Conservation (phyloP, 30 jellyfish, hydroid and myxozoan genomes). For the Turritopsis rubra region DNA sequence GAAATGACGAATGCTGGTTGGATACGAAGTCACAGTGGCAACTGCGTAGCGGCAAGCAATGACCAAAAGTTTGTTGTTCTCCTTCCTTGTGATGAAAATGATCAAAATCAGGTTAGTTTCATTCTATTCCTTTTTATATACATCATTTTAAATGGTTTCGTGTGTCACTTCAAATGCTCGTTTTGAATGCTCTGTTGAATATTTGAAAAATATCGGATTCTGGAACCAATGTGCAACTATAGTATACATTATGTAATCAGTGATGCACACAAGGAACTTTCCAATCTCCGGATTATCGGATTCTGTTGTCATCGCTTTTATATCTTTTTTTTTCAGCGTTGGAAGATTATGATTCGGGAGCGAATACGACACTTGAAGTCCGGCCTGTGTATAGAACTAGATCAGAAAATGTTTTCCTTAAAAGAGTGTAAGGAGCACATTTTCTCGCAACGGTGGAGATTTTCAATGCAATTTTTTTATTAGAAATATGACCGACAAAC, state of each 20-base stretch:
- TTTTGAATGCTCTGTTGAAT: no score
- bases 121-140: background rate
- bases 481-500: background rate
- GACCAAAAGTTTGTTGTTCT: background rate
- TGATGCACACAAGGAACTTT: no score
- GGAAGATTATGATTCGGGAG: slow-evolving; percentile 41
- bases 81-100: background rate
- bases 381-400: slow-evolving; percentile 39
- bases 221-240: no score
- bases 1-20: slow-evolving; percentile 29
- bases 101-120: slow-evolving; percentile 3
- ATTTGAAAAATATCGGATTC: no score
- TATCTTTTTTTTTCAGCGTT: slow-evolving; percentile 13
- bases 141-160: background rate
- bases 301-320: background rate
- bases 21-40: slow-evolving; percentile 8
- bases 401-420: background rate
- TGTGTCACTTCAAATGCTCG: no score
- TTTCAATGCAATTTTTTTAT: background rate
- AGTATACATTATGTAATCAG: no score
- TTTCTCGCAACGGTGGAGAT: slow-evolving; percentile 9
- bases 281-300: background rate
- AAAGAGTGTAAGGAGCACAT: background rate
- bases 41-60: slow-evolving; percentile 2
- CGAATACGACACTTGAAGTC: slow-evolving; percentile 48